phyloP scores from a whole-genome alignment of 2,888 invertebrate species.

The Phyllotreta striolata region DNA sequence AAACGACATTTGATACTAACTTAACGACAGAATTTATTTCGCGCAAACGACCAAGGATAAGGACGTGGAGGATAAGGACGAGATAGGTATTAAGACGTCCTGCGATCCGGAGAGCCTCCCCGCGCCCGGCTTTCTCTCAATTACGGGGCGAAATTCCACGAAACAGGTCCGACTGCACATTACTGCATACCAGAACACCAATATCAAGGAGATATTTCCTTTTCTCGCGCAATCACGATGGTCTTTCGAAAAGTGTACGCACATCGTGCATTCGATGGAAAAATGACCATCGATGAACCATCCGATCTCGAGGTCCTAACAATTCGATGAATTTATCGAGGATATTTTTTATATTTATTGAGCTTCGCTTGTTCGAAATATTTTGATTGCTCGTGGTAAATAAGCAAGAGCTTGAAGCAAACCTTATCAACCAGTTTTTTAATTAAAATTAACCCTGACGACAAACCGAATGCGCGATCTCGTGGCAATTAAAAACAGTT shows the following conservation, averaged over 20 bases:
- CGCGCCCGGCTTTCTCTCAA: slow-evolving; percentile 33
- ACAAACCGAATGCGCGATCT: slow-evolving; percentile 32
- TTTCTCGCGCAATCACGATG: slow-evolving; percentile 31
- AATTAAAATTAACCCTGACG: slow-evolving; percentile 23
- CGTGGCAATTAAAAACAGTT: slow-evolving; percentile 45
- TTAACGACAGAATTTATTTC: slow-evolving; percentile 15
- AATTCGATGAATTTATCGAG: background rate
- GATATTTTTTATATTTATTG: background rate
- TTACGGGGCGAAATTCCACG: slow-evolving; percentile 47
- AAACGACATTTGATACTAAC: background rate
- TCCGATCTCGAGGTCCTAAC: background rate
- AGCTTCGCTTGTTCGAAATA: background rate
- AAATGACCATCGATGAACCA: background rate
- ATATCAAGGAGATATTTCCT: slow-evolving; percentile 54
- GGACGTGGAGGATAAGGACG: background rate
- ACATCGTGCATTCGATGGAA: slow-evolving; percentile 16
- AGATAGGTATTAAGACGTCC: slow-evolving; percentile 14
- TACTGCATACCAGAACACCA: slow-evolving; percentile 60
- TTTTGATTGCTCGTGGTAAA: background rate
- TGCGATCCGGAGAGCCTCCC: slow-evolving; percentile 1
- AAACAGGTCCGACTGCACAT: slow-evolving; percentile 52
- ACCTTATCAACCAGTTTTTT: slow-evolving; percentile 15
- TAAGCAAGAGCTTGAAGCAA: background rate
- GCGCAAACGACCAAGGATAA: background rate
- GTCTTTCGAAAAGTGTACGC: slow-evolving; percentile 29